Evolutionary conservation across 1,140 invertebrate genomes (phyloP), one percentile per base, ranked within the genome.

Genomic region (Eueides isabella): DNA sequence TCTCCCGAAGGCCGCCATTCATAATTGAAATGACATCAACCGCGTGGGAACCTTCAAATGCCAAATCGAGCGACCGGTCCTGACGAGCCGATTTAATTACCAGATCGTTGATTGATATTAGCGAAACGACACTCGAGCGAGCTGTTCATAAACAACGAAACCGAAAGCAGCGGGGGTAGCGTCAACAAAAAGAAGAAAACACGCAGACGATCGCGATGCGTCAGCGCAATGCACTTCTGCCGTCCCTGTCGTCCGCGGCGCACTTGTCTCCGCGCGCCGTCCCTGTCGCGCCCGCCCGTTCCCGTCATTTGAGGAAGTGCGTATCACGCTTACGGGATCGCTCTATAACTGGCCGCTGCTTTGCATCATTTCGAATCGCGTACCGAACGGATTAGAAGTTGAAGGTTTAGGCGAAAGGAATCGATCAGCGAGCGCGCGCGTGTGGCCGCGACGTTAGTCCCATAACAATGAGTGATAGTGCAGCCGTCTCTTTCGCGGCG

Each of bases 401-500:
- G 78, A 83, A 85, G 80, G 76, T 82, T 86, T 82, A 82, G 82
- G 80, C 82, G 84, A 76, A 82, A 79, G 85, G 76, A 83, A 83
- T 83, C 78, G 65, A 79, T 78, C 76, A 80, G 33, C 65, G 70
- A 75, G 70, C 61, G 68, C 80, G 83, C 80, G 88, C 84, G 85
- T 88, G 89, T 87, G 87, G 85, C 84, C 87, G 87, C 86, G 87
- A 91, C 88, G 85, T 86, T 85, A 86, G 84, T 78, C 81, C 87
- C 89, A 90, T 91, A 90, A 89, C 90, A 89, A 92, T 91, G 85
- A 91, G 90, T 90, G 88, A 91, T 90, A 90, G 88, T 89, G 84
- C 84, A 85, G 86, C 87, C 88, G 85, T 90, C 88, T 83, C 89
- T 89, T 84, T 90, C 89, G 83, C 87, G 85, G 82, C 85, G 83